Evolutionary conservation across 2,797 vertebrate species (phyloP), one percentile per base, ranked within the genome.

Genomic region (Miichthys miiuy): DNA sequence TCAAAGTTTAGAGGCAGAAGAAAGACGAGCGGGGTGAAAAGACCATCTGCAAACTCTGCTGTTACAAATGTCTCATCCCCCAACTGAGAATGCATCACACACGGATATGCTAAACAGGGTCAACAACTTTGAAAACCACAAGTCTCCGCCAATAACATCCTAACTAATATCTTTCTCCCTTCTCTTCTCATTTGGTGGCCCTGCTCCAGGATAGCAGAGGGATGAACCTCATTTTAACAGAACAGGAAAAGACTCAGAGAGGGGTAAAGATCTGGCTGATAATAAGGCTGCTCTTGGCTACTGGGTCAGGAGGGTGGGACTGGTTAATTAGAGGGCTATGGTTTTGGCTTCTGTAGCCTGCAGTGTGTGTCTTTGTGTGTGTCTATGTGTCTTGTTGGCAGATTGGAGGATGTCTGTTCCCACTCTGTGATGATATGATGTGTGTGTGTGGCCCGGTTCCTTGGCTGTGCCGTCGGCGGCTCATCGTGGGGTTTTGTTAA

Each of bases 401-500:
- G 72, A 57, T 69, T 6, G n/a, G 27, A 64, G 60, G 70, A 83
- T 77, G 77, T 85, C 67, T 84, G 82, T 82, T 80, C 74, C n/a
- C 75, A 30, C 76, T 68, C 72, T 77, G 61, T 55, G 79, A 79
- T 48, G 73, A 64, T 61, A 68, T 62, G 58, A 25, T 64, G 50
- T 57, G 52, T 72, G 54, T 60, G 62, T 61, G 75, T 42, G 68
- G 58, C 65, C 74, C 2, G 69, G n/a, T 75, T 84, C 73, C 57
- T 81, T 70, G 71, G 82, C 65, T 69, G 47, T 58, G 66, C 44
- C 12, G 63, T 74, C 51, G 72, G 82, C 80, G 61, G 72, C 76
- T 88, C 85, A 57, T 89, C 65, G 54, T 87, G 85, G 81, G 85
- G 75, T 80, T 88, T 85, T 90, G 91, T 93, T 95, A 93, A 94